Base-by-base conservation (phyloP, 30 jellyfish, hydroid and myxozoan genomes). In the Aurelia sp. region DNA sequence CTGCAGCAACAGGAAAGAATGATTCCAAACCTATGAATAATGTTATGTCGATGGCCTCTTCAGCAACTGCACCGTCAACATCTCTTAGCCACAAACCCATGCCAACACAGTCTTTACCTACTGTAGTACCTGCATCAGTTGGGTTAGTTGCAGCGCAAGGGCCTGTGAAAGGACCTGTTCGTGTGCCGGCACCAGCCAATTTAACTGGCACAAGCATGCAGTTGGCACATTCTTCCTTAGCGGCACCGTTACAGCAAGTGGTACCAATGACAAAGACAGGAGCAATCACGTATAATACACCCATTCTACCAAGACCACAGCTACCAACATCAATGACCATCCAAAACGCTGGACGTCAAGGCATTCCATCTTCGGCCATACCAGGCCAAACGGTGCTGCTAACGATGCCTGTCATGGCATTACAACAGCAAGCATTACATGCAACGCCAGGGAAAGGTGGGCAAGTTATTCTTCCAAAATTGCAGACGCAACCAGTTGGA, bases 231-330 rank as follows among this genome's bases (percentile, higher is more conserved):
- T 35, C 52, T 18, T 85, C 40, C 47, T 13, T 53, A 50, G 17
- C 80, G 8, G 71, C 41, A 31, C 55, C 82, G 35, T 62, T 82
- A 22, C 67, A 64, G 17, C 90, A 80, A 20, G 60, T 53, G 3
- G n/a, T 72, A 9, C 21, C 70, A 0, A 35, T 52, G 30, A 73
- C 74, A 17, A 83, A 70, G 74, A 33, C 78, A 4, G 92, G 48
- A 13, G 52, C 85, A 21, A 35, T 59, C 63, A 83, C 87, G 8
- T 48, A 83, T 41, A 83, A 83, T 44, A 83, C 92, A 13, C 92
- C 92, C 53, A 83, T 83, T 16, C 80, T 83, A 17, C 92, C 92
- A 5, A 75, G 92, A 48, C 92, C 92, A 10, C 66, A 70, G 80
- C 44, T 44, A 17, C 41, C 85, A 6, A 44, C 91, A 11, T n/a